Evolutionary conservation across 2,797 vertebrate species (phyloP), one percentile per base, ranked within the genome.

Genomic region (Darevskia nairensis): DNA sequence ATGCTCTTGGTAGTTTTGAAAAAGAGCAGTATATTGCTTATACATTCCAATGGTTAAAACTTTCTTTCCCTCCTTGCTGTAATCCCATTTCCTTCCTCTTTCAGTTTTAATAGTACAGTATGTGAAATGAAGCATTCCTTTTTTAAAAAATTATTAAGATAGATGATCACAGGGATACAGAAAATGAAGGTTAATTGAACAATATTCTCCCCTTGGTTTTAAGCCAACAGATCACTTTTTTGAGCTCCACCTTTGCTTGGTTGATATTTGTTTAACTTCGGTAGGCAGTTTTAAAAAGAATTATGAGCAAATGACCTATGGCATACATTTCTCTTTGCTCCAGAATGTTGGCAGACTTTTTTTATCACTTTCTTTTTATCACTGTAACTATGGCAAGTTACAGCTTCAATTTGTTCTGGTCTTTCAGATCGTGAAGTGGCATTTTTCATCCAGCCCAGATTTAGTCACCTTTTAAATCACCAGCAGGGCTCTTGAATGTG

Each of bases 41-140:
- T 68, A 3, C 23, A 68, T 55, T 17, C 9, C 2, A 66, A 72
- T 77, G 75, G 50, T 80, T 92, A 5, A 90, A 85, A 64, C 21
- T 23, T 78, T 39, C 61, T 50, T 89, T 64, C 59, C 44, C 80
- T 85, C 27, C 15, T 69, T 41, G 66, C 69, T 83, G 82, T 89
- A 68, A 3, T 41, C 17, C 35, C 68, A 81, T n/a, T 66, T 29
- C 74, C 27, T 76, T 5, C 1, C 17, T 79, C 27, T 89, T 87
- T 27, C 85, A 85, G 39, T 8, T 19, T 59, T 35, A 88, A 19
- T 7, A 86, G 61, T 35, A 35, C 35, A 35, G 35, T 90, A 61
- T 71, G 91, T 68, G 39, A 27, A 77, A 69, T 29, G n/a, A 78
- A 55, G 72, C 19, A 17, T 71, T 59, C 50, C 50, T 55, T 55